Evolutionary conservation across 2,888 invertebrate species (phyloP), one percentile per base, ranked within the genome.

Genomic region (Seira musarum): DNA sequence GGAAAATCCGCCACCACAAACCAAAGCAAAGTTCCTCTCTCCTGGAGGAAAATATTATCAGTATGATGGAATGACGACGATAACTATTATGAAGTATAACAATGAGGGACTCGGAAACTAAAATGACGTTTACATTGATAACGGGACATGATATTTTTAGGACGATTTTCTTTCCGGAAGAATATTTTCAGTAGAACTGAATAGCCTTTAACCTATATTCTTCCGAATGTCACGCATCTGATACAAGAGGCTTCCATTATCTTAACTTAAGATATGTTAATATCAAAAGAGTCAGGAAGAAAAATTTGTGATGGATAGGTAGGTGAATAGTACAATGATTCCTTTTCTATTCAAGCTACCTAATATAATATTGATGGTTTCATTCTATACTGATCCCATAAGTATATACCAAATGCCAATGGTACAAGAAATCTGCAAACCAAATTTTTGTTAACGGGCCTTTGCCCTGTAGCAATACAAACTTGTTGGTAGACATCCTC

Each of bases 1-100:
- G 5, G 6, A 5, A 5, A 13, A 13, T 5, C 30, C 65, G n/a
- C 30, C 5, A 25, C 30, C 65, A 8, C 35, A 30, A 65, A 30
- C 65, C 21, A 67, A 49, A 68, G 22, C 21, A n/a, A n/a, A 57
- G 25, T 53, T n/a, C 17, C 57, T 53, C 63, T 72, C 46, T 64
- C 61, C 49, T n/a, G 40, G 22, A 21, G 22, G 21, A 19, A 2
- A 10, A 19, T 40, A 66, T 21, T 1, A 10, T 17, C 21, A 46
- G 3, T 13, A 15, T 66, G 2, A 21, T 19, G 66, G 13, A 25
- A 53, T 57, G 15, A 17, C 25, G 10, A n/a, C 49, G 57, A 69
- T 24, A 53, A 67, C 67, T 49, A 49, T n/a, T n/a, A n/a, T n/a
- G 67, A 67, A 67, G 24, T 49, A 22, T 24, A 40, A 10, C 40